phyloP scores from a whole-genome alignment of 92 coral and sea anemone genomes.

The Blastomussa wellsi region DNA sequence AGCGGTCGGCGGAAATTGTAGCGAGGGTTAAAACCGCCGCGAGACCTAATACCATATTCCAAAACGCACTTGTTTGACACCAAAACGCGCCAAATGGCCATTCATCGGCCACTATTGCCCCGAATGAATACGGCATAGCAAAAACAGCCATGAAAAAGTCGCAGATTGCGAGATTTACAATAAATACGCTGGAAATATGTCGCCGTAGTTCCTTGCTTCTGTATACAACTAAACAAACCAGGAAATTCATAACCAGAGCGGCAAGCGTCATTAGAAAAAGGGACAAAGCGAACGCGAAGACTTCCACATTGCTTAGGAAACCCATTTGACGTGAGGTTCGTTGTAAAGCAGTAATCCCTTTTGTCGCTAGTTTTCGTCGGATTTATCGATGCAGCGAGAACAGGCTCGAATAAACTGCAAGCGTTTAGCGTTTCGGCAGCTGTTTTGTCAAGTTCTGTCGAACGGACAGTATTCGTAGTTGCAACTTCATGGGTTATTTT shows the following conservation, averaged over 20 bases:
- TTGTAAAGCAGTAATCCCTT: not conserved
- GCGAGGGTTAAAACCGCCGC: slow-evolving; percentile 91
- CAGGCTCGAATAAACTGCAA: not conserved
- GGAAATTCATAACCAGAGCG: slow-evolving; percentile 86
- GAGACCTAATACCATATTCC: slow-evolving; percentile 85
- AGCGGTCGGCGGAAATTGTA: slow-evolving; percentile 89
- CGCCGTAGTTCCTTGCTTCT: slow-evolving; percentile 85
- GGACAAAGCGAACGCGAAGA: slow-evolving; percentile 63
- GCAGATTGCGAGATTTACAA: slow-evolving; percentile 93
- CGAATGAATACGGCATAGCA: slow-evolving; percentile 96
- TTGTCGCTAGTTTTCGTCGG: slow-evolving; percentile 6
- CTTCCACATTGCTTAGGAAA: slow-evolving; percentile 67
- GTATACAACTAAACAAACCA: slow-evolving; percentile 93
- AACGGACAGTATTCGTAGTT: not conserved
- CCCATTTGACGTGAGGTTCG: slow-evolving; percentile 44
- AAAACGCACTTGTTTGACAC: slow-evolving; percentile 88
- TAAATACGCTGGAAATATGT: slow-evolving; percentile 93
- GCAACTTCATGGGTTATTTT: slow-evolving; percentile 4
- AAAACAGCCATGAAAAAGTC: slow-evolving; percentile 91
- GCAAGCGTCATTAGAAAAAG: slow-evolving; percentile 82
- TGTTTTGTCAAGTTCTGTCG: slow-evolving; percentile 3
- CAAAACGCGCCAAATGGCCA: slow-evolving; percentile 89
- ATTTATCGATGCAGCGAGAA: not conserved
- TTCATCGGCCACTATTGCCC: slow-evolving; percentile 67
- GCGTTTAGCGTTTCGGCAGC: slow-evolving; percentile 25